Base-by-base conservation (phyloP, 2,113 vertebrate genomes). In the Circaetus cinerascens region DNA sequence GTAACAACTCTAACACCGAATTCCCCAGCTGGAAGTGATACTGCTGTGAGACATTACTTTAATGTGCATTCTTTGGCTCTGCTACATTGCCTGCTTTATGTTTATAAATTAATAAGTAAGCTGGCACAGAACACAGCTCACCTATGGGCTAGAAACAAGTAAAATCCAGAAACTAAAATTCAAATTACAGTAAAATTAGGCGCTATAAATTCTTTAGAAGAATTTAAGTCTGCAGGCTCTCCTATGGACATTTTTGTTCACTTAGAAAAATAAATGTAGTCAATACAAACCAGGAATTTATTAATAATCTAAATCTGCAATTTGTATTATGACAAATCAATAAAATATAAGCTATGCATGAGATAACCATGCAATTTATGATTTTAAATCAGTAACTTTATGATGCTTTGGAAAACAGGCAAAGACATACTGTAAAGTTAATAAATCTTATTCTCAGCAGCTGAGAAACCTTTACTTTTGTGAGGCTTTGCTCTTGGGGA, bases 21-120 rank as follows among this genome's bases (percentile, higher is more conserved):
- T 78, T 94, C 56, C 67, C 92, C 56, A 86, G 68, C 46, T 89
- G 76, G 56, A 74, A 88, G 72, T 34, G 72, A 72, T 51, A 43
- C 60, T 68, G 43, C 38, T 92, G 67, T 77, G 85, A 86, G 60
- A 94, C 5, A 11, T 27, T 62, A 55, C 22, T 91, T 80, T 64
- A 95, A 80, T 66, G 41, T 69, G 29, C 23, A 34, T 69, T 77
- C n/a, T 90, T 92, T 6, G 4, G 63, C 75, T 86, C 59, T 73
- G 38, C 46, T 71, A 90, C 68, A 71, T 48, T 92, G 79, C 59
- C 1, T 6, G 32, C 34, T 90, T 77, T 59, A 36, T 83, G 50
- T 86, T 90, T 75, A 80, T 88, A 92, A 80, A 93, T 88, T 80
- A 90, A 56, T 74, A 83, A 85, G 30, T 60, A 87, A 86, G 15